phyloP scores from a whole-genome alignment of 2,888 invertebrate species.

The Cantharis rufa region DNA sequence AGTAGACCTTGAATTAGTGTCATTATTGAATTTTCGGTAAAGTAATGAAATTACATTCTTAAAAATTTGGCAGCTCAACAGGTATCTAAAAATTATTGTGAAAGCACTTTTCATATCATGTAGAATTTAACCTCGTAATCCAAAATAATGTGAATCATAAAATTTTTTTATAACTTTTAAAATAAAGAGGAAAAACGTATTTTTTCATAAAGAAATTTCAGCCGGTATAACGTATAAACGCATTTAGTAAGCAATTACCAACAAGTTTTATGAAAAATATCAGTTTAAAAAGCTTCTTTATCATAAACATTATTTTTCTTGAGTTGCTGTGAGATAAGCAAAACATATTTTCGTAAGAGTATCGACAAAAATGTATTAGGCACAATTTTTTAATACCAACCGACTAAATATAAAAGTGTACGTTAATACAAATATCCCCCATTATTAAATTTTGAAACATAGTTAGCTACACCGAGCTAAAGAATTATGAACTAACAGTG shows the following conservation, averaged over 20 bases:
- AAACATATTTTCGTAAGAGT: background rate
- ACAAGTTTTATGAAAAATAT: background rate
- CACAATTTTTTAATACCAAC: background rate
- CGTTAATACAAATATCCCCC: background rate
- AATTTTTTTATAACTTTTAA: background rate
- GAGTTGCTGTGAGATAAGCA: background rate
- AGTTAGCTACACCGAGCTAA: background rate
- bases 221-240: background rate
- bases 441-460: background rate
- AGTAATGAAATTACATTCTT: background rate
- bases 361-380: background rate
- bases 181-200: background rate
- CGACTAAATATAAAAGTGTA: background rate
- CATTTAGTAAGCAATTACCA: background rate
- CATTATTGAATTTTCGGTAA: background rate
- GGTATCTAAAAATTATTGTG: background rate
- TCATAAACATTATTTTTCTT: background rate
- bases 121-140: background rate
- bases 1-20: background rate
- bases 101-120: background rate
- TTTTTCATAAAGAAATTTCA: background rate
- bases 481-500: background rate
- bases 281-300: background rate
- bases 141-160: background rate
- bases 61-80: background rate